Evolutionary conservation across 2,888 invertebrate species (phyloP).

Genomic region (Eupithecia subfuscata): DNA sequence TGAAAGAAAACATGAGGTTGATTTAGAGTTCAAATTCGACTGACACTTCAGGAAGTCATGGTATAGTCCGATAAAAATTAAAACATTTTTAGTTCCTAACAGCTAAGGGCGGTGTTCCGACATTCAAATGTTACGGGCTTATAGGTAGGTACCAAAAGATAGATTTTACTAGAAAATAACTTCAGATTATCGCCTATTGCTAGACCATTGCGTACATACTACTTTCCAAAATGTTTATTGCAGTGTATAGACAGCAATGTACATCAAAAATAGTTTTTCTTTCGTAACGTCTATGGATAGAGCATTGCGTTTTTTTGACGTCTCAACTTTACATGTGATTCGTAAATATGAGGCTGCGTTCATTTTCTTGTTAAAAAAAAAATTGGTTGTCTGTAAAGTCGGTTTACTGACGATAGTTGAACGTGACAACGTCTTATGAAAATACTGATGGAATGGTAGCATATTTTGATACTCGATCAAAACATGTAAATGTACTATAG

Average conservation of each 20-base stretch:
- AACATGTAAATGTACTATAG: no score
- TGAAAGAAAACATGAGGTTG: slow-evolving; percentile 81
- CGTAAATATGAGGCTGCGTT: not conserved
- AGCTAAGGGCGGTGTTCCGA: slow-evolving; percentile 21
- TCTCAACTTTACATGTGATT: slow-evolving; percentile 1
- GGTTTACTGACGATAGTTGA: no score
- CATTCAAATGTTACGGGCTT: slow-evolving; percentile 43
- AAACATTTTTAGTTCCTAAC: slow-evolving; percentile 37
- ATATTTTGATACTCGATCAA: no score
- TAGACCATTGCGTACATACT: slow-evolving; percentile 17
- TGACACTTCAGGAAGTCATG: slow-evolving; percentile 53
- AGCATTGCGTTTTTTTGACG: not conserved
- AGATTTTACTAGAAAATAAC: not conserved
- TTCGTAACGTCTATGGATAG: slow-evolving; percentile 10
- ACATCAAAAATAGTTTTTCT: not conserved
- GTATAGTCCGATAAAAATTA: slow-evolving; percentile 47
- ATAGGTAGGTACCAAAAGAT: slow-evolving; percentile 32
- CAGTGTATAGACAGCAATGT: slow-evolving; percentile 21
- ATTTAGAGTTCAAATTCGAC: slow-evolving; percentile 79
- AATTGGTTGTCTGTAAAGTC: no score
- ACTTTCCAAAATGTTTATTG: not conserved
- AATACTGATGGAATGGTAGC: no score
- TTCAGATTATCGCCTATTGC: not conserved
- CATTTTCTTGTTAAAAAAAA: no score
- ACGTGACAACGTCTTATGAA: no score